Percentiles rank a stretch among this genome's conserved stretches.
Conservation (phyloP, 37 sponge, comb jelly and placozoan genomes). For the Petrosia ficiformis region DNA sequence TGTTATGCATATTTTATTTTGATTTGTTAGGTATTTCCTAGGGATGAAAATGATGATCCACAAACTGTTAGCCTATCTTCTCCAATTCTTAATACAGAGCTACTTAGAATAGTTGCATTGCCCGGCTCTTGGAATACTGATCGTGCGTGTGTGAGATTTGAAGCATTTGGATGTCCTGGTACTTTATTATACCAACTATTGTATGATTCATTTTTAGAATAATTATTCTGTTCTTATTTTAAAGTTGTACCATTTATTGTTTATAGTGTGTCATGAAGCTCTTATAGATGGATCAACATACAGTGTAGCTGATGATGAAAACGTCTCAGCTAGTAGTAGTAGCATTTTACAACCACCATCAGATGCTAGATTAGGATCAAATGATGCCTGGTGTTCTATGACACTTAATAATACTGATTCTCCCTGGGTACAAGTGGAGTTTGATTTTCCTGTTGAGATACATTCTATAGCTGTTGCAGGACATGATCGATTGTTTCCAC, state of each 20-base stretch:
- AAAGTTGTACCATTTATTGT: no score
- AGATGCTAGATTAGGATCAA: background rate
- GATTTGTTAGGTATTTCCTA: no score
- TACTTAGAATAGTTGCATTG: slow-evolving; percentile 6
- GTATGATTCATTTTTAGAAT: no score
- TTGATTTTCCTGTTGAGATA: slow-evolving; percentile 21
- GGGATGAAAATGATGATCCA: background rate
- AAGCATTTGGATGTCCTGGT: no score
- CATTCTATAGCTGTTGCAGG: slow-evolving; percentile 5
- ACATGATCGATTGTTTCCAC: background rate
- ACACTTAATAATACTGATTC: background rate
- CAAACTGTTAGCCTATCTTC: background rate
- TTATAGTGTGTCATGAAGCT: no score
- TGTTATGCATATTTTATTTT: no score
- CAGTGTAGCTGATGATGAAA: slow-evolving; percentile 5
- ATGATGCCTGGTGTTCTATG: slow-evolving; percentile 29
- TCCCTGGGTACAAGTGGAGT: slow-evolving; percentile 29
- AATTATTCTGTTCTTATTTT: no score
- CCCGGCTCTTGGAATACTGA: background rate
- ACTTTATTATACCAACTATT: no score
- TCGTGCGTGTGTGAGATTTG: slow-evolving; percentile 15
- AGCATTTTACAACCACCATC: background rate
- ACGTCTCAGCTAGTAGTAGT: background rate
- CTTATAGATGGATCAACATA: slow-evolving; percentile 21
- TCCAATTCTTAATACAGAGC: slow-evolving; percentile 4